phyloP scores from a whole-genome alignment of 1,140 invertebrate genomes.

The Drosophila ercepeae region DNA sequence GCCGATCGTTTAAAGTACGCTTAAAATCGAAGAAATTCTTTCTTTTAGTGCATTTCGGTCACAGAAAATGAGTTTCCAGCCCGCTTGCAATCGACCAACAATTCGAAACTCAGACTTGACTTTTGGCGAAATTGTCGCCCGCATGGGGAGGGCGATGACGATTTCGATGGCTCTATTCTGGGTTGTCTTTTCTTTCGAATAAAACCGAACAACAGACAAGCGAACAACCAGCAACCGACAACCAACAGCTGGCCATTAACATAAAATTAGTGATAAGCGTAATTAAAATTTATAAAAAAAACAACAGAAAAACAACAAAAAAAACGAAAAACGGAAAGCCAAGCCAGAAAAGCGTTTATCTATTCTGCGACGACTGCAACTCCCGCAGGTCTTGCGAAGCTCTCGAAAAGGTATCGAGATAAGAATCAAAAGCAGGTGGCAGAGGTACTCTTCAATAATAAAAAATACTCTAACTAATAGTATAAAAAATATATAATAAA shows the following conservation, averaged over 20 bases:
- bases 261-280: slow-evolving; percentile 78
- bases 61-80: neutral
- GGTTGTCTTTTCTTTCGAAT: slow-evolving; percentile 33
- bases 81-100: slow-evolving; percentile 6
- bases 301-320: slow-evolving; percentile 17
- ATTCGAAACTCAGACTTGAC: slow-evolving; percentile 18
- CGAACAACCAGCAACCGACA: slow-evolving; percentile 27
- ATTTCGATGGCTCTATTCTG: neutral
- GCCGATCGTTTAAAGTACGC: too few relatives aligned
- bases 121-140: slow-evolving; percentile 58
- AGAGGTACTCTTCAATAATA: neutral
- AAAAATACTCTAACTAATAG: slow-evolving; percentile 3
- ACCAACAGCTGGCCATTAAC: slow-evolving; percentile 73
- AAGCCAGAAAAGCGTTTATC: slow-evolving; percentile 53
- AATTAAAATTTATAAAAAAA: slow-evolving; percentile 74
- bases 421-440: slow-evolving; percentile 30
- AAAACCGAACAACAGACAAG: neutral
- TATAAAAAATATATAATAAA: neutral
- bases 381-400: slow-evolving; percentile 18
- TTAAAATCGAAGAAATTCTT: too few relatives aligned
- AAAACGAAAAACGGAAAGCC: neutral
- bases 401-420: slow-evolving; percentile 23
- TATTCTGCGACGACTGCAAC: slow-evolving; percentile 32
- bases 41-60: slow-evolving; percentile 5
- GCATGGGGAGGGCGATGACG: slow-evolving; percentile 36